Evolutionary conservation across 2,888 invertebrate genomes (phyloP).

Genomic region (Allacma fusca): DNA sequence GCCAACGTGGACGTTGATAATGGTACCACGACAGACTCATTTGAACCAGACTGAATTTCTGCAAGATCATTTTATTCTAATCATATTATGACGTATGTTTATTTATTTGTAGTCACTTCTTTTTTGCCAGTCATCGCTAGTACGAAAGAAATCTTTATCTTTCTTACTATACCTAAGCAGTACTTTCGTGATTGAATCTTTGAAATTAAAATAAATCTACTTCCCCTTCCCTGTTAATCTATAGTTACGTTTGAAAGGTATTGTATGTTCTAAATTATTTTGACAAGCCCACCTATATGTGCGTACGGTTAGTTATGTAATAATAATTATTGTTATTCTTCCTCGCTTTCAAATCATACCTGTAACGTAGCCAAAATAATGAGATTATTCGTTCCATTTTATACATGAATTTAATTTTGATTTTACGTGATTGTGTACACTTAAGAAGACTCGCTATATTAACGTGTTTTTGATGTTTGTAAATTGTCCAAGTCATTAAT

Average conservation of each 20-base stretch:
- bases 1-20: conserved; percentile 17
- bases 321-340: background rate
- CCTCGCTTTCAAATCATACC: background rate
- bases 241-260: background rate
- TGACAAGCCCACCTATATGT: background rate
- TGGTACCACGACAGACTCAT: conserved; percentile 20
- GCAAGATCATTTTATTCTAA: conserved; percentile 13
- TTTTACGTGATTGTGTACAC: no score
- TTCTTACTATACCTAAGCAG: no score
- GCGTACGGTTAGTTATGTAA: background rate
- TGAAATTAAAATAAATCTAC: no score
- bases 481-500: no score
- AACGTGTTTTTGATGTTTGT: no score
- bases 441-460: no score
- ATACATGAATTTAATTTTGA: background rate
- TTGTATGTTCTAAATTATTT: background rate
- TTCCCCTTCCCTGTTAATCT: background rate
- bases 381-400: conserved; percentile 10
- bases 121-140: background rate
- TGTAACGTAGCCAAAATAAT: conserved; percentile 6
- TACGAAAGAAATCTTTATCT: no score
- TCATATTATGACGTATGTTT: background rate
- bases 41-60: conserved; percentile 30
- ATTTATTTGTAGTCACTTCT: background rate
- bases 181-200: no score